Conservation (phyloP, 2,113 vertebrate genomes). For the Python bivittatus region DNA sequence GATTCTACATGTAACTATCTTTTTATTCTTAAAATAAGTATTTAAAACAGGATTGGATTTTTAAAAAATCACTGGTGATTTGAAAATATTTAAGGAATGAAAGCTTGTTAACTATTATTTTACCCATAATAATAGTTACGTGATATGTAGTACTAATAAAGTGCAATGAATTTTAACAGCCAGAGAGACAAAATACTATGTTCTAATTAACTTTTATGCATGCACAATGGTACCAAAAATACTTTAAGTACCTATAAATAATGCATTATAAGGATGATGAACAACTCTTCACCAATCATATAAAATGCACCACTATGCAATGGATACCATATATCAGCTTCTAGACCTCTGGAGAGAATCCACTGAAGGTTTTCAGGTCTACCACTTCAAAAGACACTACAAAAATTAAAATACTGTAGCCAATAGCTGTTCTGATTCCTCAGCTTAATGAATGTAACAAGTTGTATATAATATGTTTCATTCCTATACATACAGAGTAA, state of each 20-base stretch:
- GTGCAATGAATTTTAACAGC: conserved; percentile 14
- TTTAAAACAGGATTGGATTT: neutral
- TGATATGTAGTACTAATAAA: neutral
- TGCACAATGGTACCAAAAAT: neutral
- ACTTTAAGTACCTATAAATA: neutral
- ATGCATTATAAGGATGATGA: neutral
- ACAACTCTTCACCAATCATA: neutral
- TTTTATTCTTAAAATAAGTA: neutral
- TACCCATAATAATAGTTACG: neutral
- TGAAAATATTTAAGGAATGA: conserved; percentile 12
- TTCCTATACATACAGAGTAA: conserved; percentile 31
- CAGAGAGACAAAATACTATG: neutral
- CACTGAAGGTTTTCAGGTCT: neutral
- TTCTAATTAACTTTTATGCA: conserved; percentile 29
- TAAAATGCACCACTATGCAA: neutral
- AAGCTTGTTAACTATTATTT: neutral
- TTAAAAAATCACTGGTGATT: neutral
- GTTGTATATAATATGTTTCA: conserved; percentile 10
- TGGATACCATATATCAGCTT: neutral
- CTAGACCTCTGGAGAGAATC: neutral
- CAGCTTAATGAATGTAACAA: neutral
- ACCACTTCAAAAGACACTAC: neutral
- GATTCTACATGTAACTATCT: neutral
- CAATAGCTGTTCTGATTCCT: neutral
- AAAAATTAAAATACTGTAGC: neutral